Conservation (phyloP, 2,888 invertebrate genomes). For the Brachyptera putata region DNA sequence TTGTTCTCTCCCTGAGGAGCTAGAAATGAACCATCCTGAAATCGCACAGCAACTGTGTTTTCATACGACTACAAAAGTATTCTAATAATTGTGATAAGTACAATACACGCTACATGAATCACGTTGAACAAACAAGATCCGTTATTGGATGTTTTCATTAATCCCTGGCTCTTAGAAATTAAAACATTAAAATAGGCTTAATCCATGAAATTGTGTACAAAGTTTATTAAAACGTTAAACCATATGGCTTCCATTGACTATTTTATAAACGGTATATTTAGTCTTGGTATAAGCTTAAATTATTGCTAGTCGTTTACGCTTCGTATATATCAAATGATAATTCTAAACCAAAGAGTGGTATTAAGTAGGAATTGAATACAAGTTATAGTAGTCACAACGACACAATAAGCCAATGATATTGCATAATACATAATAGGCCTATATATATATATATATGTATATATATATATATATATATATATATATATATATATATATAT, state of each 20-base stretch:
- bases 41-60: too few relatives aligned
- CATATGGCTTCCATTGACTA: background rate
- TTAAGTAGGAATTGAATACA: background rate
- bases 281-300: background rate
- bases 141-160: background rate
- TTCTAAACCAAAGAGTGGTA: slow-evolving; percentile 5
- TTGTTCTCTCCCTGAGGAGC: too few relatives aligned
- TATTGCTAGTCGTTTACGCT: background rate
- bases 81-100: too few relatives aligned
- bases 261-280: slow-evolving; percentile 4
- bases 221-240: slow-evolving; percentile 9
- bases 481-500: too few relatives aligned
- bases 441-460: too few relatives aligned
- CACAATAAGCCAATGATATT: background rate
- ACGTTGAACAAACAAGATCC: background rate
- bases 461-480: too few relatives aligned
- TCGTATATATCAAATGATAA: slow-evolving; percentile 3
- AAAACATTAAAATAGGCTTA: slow-evolving; percentile 9
- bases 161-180: background rate
- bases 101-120: too few relatives aligned
- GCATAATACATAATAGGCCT: too few relatives aligned
- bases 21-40: too few relatives aligned
- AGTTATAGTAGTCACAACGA: background rate
- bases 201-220: background rate
- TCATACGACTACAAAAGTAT: too few relatives aligned